phyloP scores from a whole-genome alignment of 2,888 invertebrate genomes.

The Rambutsinella grinnellia region DNA sequence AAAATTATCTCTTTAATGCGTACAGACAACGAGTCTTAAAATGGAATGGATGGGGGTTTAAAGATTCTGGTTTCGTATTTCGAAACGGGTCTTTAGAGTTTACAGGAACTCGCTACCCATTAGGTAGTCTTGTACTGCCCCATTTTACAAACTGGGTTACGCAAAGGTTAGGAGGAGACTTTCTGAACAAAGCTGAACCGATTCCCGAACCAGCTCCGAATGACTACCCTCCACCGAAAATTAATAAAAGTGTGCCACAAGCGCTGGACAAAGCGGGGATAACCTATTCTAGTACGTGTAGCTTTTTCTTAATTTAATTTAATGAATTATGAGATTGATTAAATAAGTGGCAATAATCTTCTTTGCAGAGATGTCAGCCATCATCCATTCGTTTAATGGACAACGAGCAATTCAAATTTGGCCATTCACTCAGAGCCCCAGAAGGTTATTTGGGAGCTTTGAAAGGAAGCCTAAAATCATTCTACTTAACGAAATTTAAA shows the following conservation, averaged over 20 bases:
- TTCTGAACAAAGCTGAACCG: conserved; percentile 70
- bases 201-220: conserved; percentile 74
- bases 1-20: background rate
- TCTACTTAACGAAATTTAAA: conserved; percentile 89
- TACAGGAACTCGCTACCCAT: conserved; percentile 86
- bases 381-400: conserved; percentile 97
- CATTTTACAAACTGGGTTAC: conserved; percentile 85
- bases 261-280: conserved; percentile 66
- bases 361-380: conserved; percentile 86
- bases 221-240: conserved; percentile 77
- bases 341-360: conserved; percentile 94
- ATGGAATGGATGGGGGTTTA: conserved; percentile 99
- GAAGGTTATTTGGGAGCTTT: conserved; percentile 75
- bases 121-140: conserved; percentile 81
- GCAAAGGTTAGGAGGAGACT: conserved; percentile 78
- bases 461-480: conserved; percentile 85
- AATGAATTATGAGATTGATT: conserved; percentile 87
- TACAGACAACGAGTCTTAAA: conserved; percentile 90
- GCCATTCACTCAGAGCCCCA: conserved; percentile 80
- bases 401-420: conserved; percentile 97
- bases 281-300: too few species aligned
- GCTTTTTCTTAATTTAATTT: too few species aligned
- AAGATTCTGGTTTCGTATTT: conserved; percentile 87
- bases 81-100: conserved; percentile 80
- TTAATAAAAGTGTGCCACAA: conserved; percentile 74